These are phyloP conservation scores for Hofmannophila pseudospretella DNA, from an alignment of 2,888 invertebrate species.

Conservation along the genomic window DNA sequence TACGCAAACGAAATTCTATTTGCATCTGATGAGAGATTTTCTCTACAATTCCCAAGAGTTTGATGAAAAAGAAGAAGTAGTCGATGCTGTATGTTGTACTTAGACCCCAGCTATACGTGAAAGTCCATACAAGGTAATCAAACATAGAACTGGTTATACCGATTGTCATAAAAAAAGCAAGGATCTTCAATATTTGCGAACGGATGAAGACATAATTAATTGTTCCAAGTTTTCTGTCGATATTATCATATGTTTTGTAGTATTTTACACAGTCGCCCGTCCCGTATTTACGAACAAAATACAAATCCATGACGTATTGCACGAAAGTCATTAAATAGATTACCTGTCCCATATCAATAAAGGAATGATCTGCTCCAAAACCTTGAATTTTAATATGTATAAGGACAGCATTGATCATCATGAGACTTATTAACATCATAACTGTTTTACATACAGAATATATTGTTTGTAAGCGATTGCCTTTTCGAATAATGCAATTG, in stretches of 20 bases:
- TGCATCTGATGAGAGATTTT: not conserved
- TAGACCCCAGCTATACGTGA: not conserved
- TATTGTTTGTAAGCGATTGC: not conserved
- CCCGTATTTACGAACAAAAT: slow-evolving; percentile 20
- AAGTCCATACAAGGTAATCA: not conserved
- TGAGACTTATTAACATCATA: not conserved
- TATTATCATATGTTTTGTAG: slow-evolving; percentile 16
- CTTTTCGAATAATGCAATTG: not conserved
- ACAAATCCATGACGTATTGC: slow-evolving; percentile 22
- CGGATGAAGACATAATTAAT: slow-evolving; percentile 18
- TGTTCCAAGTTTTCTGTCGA: slow-evolving; percentile 22
- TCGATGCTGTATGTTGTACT: not conserved
- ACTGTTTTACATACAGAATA: not conserved
- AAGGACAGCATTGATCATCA: not conserved
- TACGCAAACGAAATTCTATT: not conserved
- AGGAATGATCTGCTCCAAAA: not conserved
- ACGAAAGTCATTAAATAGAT: slow-evolving; percentile 13
- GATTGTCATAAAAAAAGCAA: not conserved
- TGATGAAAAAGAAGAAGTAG: not conserved
- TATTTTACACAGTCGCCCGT: slow-evolving; percentile 15
- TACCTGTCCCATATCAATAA: not conserved
- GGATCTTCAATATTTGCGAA: slow-evolving; percentile 6
- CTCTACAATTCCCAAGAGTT: not conserved
- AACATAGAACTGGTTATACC: not conserved
- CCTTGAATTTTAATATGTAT: not conserved